Evolutionary conservation across 1,140 invertebrate species (phyloP).

Genomic region (Solenopsis fugax): DNA sequence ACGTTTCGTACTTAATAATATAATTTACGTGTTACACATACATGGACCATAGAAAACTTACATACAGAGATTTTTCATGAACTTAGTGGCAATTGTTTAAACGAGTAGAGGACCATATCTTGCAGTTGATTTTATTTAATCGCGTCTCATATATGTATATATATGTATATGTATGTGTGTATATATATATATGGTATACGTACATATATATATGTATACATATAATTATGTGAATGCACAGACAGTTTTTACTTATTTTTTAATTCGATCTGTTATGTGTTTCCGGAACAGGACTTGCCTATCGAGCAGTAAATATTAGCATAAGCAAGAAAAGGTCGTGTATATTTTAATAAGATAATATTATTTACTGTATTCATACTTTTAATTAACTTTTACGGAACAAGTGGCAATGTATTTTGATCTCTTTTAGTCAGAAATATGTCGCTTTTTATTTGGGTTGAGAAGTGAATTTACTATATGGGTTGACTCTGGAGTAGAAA

Average conservation of each 20-base stretch:
- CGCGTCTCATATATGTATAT: constrained; percentile 57
- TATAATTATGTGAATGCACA: constrained; percentile 56
- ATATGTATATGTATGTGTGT: constrained; percentile 4
- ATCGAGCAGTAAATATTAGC: constrained; percentile 77
- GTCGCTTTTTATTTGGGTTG: constrained; percentile 84
- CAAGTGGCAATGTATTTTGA: constrained; percentile 92
- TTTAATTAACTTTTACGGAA: constrained; percentile 87
- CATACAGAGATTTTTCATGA: constrained; percentile 62
- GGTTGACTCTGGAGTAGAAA: constrained; percentile 77
- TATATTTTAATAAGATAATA: constrained; percentile 84
- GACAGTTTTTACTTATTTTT: constrained; percentile 72
- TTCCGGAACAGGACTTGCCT: constrained; percentile 82
- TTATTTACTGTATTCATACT: constrained; percentile 86
- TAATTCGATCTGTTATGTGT: constrained; percentile 79
- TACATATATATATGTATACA: constrained; percentile 4
- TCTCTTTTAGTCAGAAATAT: constrained; percentile 90
- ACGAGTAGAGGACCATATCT: constrained; percentile 65
- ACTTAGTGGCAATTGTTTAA: constrained; percentile 50
- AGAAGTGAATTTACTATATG: constrained; percentile 82
- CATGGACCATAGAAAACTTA: constrained; percentile 66
- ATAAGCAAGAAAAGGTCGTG: constrained; percentile 79
- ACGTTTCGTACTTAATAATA: constrained; percentile 77
- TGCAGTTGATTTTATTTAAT: constrained; percentile 65
- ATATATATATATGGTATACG: background rate
- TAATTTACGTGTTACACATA: constrained; percentile 76